These are phyloP conservation scores for Tenthredo mesomela DNA, from an alignment of 2,888 invertebrate genomes.

Conservation along the genomic window DNA sequence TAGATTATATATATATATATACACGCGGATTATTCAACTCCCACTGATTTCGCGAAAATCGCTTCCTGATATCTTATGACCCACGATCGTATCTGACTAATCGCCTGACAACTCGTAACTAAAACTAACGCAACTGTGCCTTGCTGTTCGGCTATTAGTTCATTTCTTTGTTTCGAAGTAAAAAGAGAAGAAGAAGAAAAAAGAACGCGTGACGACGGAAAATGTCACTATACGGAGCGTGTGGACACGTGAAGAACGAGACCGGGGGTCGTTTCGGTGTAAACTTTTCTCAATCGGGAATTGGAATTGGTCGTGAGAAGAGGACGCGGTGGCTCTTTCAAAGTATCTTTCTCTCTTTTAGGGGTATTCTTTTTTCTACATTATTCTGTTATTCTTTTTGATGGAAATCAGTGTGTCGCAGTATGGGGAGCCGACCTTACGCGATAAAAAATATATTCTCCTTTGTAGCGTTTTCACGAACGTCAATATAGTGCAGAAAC, in stretches of 20 bases:
- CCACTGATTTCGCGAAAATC: conserved; percentile 58
- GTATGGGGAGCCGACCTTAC: neutral
- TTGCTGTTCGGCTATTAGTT: neutral
- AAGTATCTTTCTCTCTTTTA: neutral
- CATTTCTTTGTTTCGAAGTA: neutral
- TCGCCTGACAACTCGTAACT: neutral
- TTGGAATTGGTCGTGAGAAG: conserved; percentile 8
- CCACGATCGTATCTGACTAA: conserved; percentile 47
- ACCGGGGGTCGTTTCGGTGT: neutral
- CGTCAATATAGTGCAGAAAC: conserved; percentile 22
- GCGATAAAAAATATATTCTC: conserved; percentile 26
- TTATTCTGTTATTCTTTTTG: neutral
- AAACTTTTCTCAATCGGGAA: neutral
- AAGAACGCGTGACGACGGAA: neutral
- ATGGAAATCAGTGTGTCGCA: neutral
- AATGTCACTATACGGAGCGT: neutral
- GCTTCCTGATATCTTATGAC: conserved; percentile 56
- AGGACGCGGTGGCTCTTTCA: neutral
- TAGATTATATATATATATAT: neutral
- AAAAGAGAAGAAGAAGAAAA: neutral
- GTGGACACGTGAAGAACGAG: neutral
- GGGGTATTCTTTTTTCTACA: neutral
- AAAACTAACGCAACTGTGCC: neutral
- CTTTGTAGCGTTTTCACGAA: conserved; percentile 28
- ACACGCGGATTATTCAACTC: conserved; percentile 4